Conservation (phyloP, 2,113 vertebrate genomes). For the Ictalurus furcatus region DNA sequence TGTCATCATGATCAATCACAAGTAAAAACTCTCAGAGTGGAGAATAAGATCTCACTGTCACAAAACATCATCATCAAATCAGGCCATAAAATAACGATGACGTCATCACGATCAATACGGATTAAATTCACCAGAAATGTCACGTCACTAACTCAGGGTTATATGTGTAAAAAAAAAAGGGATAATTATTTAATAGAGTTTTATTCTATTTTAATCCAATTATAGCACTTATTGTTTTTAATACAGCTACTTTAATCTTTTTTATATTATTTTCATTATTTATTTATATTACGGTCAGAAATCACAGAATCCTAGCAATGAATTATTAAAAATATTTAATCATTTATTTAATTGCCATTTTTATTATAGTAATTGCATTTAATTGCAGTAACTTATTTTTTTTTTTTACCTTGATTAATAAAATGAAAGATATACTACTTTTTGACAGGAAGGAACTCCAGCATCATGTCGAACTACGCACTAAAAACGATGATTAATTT, state of each 20-base stretch:
- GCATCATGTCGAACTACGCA: not conserved
- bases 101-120: not conserved
- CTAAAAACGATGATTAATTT: not conserved
- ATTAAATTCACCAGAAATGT: not conserved
- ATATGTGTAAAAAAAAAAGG: not conserved
- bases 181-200: not conserved
- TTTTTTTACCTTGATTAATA: not conserved
- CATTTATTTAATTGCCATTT: not conserved
- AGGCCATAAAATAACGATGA: not conserved
- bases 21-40: not conserved
- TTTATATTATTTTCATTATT: not conserved
- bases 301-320: not conserved
- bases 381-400: not conserved
- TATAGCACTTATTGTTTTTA: not conserved
- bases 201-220: not conserved
- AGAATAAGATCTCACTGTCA: not conserved
- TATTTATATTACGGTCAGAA: not conserved
- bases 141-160: not conserved
- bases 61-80: not conserved
- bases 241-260: not conserved
- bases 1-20: slow-evolving; percentile 2
- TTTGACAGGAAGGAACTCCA: not conserved
- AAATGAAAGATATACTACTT: not conserved
- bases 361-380: not conserved
- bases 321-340: not conserved